Percentiles rank a stretch among this genome's conserved stretches.
Evolutionary conservation across 2,113 vertebrate species (phyloP).

Genomic region (Corythornis cristatus): DNA sequence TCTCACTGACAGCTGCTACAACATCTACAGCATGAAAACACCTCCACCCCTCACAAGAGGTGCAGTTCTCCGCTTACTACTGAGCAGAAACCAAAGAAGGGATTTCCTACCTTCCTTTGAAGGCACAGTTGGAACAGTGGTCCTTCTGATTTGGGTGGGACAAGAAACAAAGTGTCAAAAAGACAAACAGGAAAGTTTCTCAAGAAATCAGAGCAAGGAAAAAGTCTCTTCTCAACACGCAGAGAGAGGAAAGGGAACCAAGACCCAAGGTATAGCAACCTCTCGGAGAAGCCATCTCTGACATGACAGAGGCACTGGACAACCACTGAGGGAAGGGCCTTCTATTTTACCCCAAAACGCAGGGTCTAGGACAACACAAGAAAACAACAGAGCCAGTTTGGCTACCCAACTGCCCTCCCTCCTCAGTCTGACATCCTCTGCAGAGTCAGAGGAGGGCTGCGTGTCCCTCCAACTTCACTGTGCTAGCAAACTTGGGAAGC

Average conservation of each 20-base stretch:
- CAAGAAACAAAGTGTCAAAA: not conserved
- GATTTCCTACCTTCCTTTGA: not conserved
- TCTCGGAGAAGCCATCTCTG: not conserved
- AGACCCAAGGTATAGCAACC: not conserved
- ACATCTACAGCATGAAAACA: not conserved
- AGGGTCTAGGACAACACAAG: not conserved
- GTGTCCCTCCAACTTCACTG: not conserved
- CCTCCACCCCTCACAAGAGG: not conserved
- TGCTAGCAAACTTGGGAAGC: not conserved
- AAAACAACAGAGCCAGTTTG: not conserved
- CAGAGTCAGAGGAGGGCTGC: not conserved
- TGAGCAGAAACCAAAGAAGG: not conserved
- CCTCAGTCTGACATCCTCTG: not conserved
- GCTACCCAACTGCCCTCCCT: not conserved
- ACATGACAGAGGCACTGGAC: accelerated
- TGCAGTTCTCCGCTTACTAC: not conserved
- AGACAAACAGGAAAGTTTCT: not conserved
- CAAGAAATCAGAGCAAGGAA: not conserved
- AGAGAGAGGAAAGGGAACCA: not conserved
- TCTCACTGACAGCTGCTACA: not conserved
- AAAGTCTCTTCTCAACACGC: not conserved
- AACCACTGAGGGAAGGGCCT: not conserved
- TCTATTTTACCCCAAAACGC: not conserved
- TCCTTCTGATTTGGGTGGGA: not conserved
- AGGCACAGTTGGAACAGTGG: not conserved